Evolutionary conservation across 2,797 vertebrate species (phyloP).

Genomic region (Squalus acanthias): DNA sequence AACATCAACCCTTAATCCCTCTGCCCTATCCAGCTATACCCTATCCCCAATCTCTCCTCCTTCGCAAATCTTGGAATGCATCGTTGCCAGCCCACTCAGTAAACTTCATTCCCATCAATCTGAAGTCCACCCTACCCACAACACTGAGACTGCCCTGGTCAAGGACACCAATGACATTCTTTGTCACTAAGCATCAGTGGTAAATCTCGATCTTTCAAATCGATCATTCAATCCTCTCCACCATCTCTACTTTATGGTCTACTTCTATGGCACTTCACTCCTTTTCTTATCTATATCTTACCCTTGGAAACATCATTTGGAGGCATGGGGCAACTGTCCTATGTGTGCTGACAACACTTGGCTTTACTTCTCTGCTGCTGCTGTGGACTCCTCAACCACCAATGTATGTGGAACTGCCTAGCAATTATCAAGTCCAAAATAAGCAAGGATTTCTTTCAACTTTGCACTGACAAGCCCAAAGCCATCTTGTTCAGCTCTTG

Average conservation of each 20-base stretch:
- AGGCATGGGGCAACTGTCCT: not conserved
- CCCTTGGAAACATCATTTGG: not conserved
- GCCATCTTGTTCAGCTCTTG: too few relatives aligned
- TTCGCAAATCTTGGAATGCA: not conserved
- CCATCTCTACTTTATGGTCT: not conserved
- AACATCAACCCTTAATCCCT: not conserved
- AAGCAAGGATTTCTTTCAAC: not conserved
- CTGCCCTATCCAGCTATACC: not conserved
- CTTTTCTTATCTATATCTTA: not conserved
- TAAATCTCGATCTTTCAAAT: not conserved
- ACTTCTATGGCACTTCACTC: not conserved
- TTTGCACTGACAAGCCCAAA: not conserved
- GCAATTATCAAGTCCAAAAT: slow-evolving; percentile 1
- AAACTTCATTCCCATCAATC: not conserved
- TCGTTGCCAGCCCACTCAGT: not conserved
- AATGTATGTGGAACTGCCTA: not conserved
- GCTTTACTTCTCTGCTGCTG: not conserved
- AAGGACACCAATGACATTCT: not conserved
- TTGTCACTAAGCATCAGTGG: not conserved
- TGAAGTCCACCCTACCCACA: not conserved
- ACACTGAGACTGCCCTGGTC: not conserved
- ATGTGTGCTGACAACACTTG: not conserved
- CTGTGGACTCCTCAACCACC: not conserved
- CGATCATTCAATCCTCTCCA: not conserved
- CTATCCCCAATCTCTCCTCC: not conserved